Evolutionary conservation across 2,888 invertebrate species (phyloP).

Genomic region (Luffia ferchaultella): DNA sequence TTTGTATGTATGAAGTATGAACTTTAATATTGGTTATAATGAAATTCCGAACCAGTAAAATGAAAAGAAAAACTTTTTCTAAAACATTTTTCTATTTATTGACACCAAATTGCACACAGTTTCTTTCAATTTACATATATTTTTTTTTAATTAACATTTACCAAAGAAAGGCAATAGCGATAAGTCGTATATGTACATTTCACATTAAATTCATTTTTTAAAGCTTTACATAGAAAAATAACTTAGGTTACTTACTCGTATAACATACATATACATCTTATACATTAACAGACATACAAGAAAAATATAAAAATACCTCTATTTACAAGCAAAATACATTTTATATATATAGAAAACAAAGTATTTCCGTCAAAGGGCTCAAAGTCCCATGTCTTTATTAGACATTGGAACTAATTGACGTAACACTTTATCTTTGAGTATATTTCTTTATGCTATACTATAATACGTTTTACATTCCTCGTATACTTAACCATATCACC

Average conservation of each 20-base stretch:
- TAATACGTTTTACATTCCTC: neutral
- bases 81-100: too few relatives aligned
- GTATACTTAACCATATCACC: conserved; percentile 4
- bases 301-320: conserved; percentile 1
- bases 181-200: neutral
- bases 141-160: neutral
- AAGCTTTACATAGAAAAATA: conserved; percentile 5
- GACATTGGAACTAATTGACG: conserved; percentile 35
- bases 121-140: conserved; percentile 38
- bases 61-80: too few relatives aligned
- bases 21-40: too few relatives aligned
- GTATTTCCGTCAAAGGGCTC: conserved; percentile 54
- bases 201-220: neutral
- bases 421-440: conserved; percentile 31
- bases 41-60: too few relatives aligned
- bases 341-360: conserved; percentile 24
- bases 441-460: conserved; percentile 17
- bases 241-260: conserved; percentile 1
- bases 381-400: conserved; percentile 25
- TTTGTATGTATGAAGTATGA: too few relatives aligned
- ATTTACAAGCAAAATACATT: conserved; percentile 1
- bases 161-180: neutral
- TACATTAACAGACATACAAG: neutral
- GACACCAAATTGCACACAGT: conserved; percentile 46
- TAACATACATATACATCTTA: neutral